Evolutionary conservation across 2,113 vertebrate genomes (phyloP), one percentile per base, ranked within the genome.

Genomic region (Crocuta crocuta): DNA sequence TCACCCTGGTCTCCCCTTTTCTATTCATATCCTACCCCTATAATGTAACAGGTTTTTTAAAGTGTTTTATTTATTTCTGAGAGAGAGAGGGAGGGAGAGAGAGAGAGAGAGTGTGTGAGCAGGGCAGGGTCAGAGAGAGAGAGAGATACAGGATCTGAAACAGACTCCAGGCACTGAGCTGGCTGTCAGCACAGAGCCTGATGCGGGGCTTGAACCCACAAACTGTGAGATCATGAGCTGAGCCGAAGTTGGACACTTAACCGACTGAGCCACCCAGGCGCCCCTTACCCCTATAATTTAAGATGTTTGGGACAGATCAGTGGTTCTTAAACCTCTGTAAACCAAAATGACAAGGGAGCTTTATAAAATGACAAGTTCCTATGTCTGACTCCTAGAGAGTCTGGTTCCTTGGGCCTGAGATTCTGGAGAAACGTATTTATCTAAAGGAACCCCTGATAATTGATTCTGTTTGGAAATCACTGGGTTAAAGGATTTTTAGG

Each of bases 361-460:
- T 91, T 35, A 70, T 50, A 33, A 68, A 78, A 65, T 92, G 39
- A 84, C 23, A 74, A 39, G 84, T 89, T 89, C 23, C 39, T 68
- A 0, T 2, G 0, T 65, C 63, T 93, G 84, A 71, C 3, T 26
- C 23, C 6, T 31, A 78, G 45, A 45, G 31, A 24, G 0, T 48
- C 65, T 73, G 66, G 76, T 26, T 94, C 31, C 9, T 43, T 71
- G 66, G 23, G 26, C 35, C 33, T 65, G 26, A 68, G 26, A 31
- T 78, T 76, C 17, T 17, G 15, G 35, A 33, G 24, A 26, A 50
- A 35, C 9, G n/a, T 43, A 17, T 4, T 1, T 89, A 26, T 86
- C 88, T 89, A 61, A 79, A 92, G 50, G 66, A n/a, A 82, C 26
- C 33, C 66, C n/a, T 87, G 58, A 39, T 90, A 68, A 96, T 53